Evolutionary conservation across 2,797 vertebrate genomes (phyloP), one percentile per base, ranked within the genome.

Genomic region (Denticeps clupeoides): DNA sequence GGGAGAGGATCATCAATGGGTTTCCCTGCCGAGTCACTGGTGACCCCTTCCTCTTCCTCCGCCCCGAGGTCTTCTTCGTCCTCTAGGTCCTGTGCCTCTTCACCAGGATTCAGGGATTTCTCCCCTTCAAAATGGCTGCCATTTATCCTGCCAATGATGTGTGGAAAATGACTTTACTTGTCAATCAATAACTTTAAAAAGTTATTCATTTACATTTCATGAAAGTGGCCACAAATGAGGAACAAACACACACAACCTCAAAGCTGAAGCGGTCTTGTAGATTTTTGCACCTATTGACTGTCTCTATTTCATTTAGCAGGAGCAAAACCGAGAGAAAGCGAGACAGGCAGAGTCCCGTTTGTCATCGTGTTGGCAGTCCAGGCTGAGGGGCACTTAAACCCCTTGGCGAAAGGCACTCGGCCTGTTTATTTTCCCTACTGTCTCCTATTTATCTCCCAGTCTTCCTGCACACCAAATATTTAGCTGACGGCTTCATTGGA

Each of bases 61-160:
- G 86, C 82, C 48, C 87, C 80, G 2, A 88, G 82, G 50, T 96
- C 91, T 53, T 84, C 88, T 64, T 95, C 92, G 0, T 97, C 93
- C 55, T 95, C 90, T 67, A 90, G 62, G 64, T 93, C 82, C 58
- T 71, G 87, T 1, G 91, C 88, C 60, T 76, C 87, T 13, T 73
- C 88, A 67, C 81, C 74, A 48, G 78, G 65, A 72, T 86, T 74
- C 65, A 87, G 75, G 18, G 77, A 66, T 73, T 96, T 99, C 57
- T 92, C 89, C 37, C 90, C 88, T 62, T 90, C 89, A 65, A 90
- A 89, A 28, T 84, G 82, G 47, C 82, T 83, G 32, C 89, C 88
- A 49, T 94, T 97, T 69, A 95, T 82, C 73, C 93, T 97, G 78
- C 10, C 56, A 35, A 53, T 3, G 3, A 23, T 16, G 32, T n/a